phyloP scores from a whole-genome alignment of 2,797 vertebrate species.

The Fratercula arctica region DNA sequence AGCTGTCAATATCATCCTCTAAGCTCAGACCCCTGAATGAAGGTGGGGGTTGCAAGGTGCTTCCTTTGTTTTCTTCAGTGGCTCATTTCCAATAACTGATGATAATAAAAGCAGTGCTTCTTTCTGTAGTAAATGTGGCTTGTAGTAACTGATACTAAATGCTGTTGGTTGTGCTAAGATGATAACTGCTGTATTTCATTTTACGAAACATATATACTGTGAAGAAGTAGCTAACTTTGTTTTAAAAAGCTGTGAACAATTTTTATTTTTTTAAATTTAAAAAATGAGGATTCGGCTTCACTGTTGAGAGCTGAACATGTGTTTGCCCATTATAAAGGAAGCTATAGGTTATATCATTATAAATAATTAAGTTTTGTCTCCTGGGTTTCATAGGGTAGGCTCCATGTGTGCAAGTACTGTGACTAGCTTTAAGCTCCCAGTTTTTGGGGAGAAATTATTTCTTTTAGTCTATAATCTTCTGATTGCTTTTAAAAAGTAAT shows the following conservation, averaged over 20 bases:
- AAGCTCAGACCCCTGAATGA: background rate
- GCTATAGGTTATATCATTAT: background rate
- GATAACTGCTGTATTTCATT: background rate
- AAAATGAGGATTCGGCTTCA: background rate
- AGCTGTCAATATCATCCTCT: background rate
- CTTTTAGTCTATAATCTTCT: background rate
- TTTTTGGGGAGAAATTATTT: background rate
- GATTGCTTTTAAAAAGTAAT: background rate
- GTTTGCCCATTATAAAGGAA: background rate
- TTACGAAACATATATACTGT: background rate
- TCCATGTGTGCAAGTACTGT: background rate
- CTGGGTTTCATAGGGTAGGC: background rate
- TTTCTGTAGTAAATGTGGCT: background rate
- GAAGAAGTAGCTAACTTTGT: background rate
- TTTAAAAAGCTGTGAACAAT: background rate
- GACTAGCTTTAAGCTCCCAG: background rate
- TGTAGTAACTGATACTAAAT: background rate
- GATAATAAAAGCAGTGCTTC: background rate
- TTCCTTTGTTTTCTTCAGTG: background rate
- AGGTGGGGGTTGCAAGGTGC: background rate
- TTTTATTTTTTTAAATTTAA: background rate
- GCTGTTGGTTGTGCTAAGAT: background rate
- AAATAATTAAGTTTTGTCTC: background rate
- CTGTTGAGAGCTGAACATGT: background rate
- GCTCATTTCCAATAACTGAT: background rate